Evolutionary conservation across 1,140 invertebrate genomes (phyloP), one percentile per base, ranked within the genome.

Genomic region (Rhynchophorus ferrugineus): DNA sequence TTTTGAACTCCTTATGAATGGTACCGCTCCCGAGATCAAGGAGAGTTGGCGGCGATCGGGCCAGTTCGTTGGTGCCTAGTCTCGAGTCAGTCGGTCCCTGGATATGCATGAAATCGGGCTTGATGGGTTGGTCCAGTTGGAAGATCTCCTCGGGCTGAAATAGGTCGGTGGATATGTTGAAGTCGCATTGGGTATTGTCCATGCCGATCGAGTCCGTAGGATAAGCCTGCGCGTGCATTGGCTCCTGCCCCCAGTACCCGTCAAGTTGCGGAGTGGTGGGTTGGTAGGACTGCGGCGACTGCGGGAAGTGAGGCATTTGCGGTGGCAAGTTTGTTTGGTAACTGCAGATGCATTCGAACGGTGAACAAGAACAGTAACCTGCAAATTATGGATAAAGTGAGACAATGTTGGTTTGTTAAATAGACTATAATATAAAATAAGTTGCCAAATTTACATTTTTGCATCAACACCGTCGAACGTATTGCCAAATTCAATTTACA

Each of bases 101-200:
- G 38, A 67, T 68, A 19, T 58, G 46, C 5, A 57, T 45, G 46
- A 78, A 82, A 49, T 84, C 80, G 0, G 78, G 70, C 56, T 81
- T 72, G n/a, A 85, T 72, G 0, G 83, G 83, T 62, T 85, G 83
- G 53, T 85, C 83, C 29, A 86, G 62, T 64, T 86, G 83, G 62
- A 87, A 87, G 39, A 87, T 84, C 67, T 87, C 82, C 62, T 86
- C 83, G 0, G 83, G 82, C 58, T 85, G 83, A 61, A 86, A 85
- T n/a, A 85, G 73, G 57, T 86, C 83, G 6, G 77, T 75, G 0
- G 75, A 71, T 41, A 81, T 77, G 2, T 78, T 68, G 29, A 78
- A 77, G 37, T 80, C 74, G 34, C 70, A 71, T 16, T 67, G 61
- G 21, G 50, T 44, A 41, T 57, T 63, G 3, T 56, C 20, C 19